Evolutionary conservation across 1,140 invertebrate species (phyloP), one percentile per base, ranked within the genome.

Genomic region (Papilio polyxenes): DNA sequence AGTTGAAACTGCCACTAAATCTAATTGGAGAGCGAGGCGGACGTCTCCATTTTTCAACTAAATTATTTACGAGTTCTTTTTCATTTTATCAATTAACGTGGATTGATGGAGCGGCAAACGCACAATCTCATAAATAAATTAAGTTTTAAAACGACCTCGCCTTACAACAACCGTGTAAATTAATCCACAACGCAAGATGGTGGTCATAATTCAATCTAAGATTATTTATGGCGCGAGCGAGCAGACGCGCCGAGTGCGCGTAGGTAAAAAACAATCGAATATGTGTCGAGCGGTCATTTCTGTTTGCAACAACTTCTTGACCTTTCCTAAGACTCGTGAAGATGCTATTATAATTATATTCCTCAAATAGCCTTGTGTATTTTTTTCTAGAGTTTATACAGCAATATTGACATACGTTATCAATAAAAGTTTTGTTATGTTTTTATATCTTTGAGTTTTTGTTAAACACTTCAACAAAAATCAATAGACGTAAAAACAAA

Each of bases 151-250:
- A 84, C 80, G 83, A 51, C 69, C 31, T 75, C 80, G 79, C 56
- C 81, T 81, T 80, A 86, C 84, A 86, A 85, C 83, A 86, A 84
- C 84, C 85, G 85, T 85, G 85, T 88, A 85, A 87, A 90, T 90
- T 87, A 87, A 86, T 88, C 84, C 83, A 83, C 85, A 82, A 84
- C 86, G 84, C 85, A 84, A 88, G 89, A 90, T 86, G 85, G 85
- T 81, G 80, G 85, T 82, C 80, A 85, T 87, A 85, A 85, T 87
- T 87, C 75, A 81, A 80, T 76, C 85, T 83, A 49, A 83, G 83
- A 84, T 82, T 82, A 84, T 75, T 81, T 79, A 51, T 51, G 13
- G 77, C 59, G 53, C 51, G 31, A 17, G 20, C 74, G 37, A 17
- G 13, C 75, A 81, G 82, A 83, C 51, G 75, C 40, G 80, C 78